Conservation (phyloP, 2,113 vertebrate species). For the Anseranas semipalmata region DNA sequence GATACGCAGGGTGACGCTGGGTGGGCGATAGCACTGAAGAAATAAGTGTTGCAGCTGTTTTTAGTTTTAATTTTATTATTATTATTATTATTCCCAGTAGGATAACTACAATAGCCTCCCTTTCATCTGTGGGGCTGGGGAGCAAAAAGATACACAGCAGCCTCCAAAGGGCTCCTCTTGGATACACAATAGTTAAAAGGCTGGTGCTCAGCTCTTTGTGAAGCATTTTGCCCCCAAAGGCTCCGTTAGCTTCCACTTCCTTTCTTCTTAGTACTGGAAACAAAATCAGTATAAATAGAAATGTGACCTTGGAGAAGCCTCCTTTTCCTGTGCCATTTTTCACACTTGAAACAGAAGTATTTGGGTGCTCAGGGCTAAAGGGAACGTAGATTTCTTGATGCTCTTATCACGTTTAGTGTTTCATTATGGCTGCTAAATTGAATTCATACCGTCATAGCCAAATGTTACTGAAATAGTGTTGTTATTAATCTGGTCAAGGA, state of each 20-base stretch:
- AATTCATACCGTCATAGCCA: background rate
- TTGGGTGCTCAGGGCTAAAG: background rate
- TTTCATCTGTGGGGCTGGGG: background rate
- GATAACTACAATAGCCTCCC: background rate
- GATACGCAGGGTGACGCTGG: background rate
- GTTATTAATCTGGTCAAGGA: background rate
- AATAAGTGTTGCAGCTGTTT: background rate
- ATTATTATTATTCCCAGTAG: background rate
- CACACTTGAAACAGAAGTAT: background rate
- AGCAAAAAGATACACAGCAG: background rate
- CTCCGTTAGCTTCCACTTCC: background rate
- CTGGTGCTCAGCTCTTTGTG: background rate
- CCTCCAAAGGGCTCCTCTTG: background rate
- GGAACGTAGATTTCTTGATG: background rate
- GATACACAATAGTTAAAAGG: background rate
- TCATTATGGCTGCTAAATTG: background rate
- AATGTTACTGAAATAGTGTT: background rate
- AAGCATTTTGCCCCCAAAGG: background rate
- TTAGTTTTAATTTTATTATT: background rate
- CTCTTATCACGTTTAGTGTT: background rate
- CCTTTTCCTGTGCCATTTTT: background rate
- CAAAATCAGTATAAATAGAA: background rate
- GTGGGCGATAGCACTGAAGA: background rate
- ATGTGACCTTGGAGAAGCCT: background rate
- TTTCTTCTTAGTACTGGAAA: background rate